Evolutionary conservation across 2,888 invertebrate genomes (phyloP), one percentile per base, ranked within the genome.

Genomic region (Fissipunctia ypsillon): DNA sequence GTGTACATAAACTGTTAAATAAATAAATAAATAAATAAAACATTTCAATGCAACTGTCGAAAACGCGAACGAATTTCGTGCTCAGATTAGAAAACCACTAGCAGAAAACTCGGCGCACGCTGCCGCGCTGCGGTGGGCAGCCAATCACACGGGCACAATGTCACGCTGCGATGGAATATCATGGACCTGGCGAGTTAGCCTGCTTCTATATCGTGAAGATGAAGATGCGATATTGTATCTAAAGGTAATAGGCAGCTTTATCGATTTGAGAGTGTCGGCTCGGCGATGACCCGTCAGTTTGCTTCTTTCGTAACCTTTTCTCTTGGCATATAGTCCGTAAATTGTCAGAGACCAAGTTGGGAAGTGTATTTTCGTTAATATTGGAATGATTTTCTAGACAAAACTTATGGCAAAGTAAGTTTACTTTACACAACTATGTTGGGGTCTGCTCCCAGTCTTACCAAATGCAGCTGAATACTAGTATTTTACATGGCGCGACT

Each of bases 11-110:
- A n/a, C n/a, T n/a, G n/a, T n/a, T n/a, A n/a, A n/a, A n/a, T n/a
- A n/a, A n/a, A n/a, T n/a, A n/a, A n/a, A n/a, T n/a, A n/a, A n/a
- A n/a, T n/a, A n/a, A n/a, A n/a, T n/a, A 75, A 85, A 88, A 86
- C 83, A 87, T 84, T 89, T 82, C 87, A 88, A 84, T 81, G 80
- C 69, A 81, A 81, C 80, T 87, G 89, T 89, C 87, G 87, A 87
- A 90, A 91, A 89, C 89, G 90, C 85, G 91, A 88, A 90, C 89
- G 89, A 92, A 92, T 91, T 92, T 88, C 84, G 88, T 88, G 87
- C 87, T 76, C 85, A 89, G 93, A 93, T 94, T 95, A 95, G 94
- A 92, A 93, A 94, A 93, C 94, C 94, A 85, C 94, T 89, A 87
- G 82, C 86, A 91, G 93, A 93, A 93, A 94, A 93, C 92, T 93